Evolutionary conservation across 2,888 invertebrate species (phyloP).

Genomic region (Epinotia ramella): DNA sequence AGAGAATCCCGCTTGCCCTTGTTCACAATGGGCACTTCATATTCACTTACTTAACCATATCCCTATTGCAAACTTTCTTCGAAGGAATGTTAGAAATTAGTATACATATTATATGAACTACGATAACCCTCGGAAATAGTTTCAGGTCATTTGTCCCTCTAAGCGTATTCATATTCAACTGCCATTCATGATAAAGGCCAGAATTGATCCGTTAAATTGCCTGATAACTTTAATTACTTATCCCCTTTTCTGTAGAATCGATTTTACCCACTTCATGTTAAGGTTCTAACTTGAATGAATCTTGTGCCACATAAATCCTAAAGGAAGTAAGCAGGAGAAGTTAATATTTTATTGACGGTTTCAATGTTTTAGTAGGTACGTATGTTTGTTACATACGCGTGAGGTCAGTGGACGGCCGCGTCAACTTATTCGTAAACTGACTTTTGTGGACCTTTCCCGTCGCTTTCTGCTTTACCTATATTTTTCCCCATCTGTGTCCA

Average conservation of each 20-base stretch:
- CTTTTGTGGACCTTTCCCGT: not conserved
- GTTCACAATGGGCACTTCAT: too few relatives aligned
- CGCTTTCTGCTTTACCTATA: not conserved
- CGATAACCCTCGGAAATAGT: not conserved
- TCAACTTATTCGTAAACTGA: not conserved
- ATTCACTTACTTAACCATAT: too few relatives aligned
- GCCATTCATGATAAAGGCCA: not conserved
- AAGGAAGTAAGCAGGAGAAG: not conserved
- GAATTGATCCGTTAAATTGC: not conserved
- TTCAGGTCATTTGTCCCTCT: constrained; percentile 1
- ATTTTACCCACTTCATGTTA: not conserved
- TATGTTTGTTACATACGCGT: not conserved
- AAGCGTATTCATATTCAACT: constrained; percentile 1
- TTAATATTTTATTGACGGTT: not conserved
- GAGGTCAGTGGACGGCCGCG: not conserved
- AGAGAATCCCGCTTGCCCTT: too few relatives aligned
- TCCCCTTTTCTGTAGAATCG: not conserved
- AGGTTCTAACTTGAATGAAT: not conserved
- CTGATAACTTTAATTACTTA: not conserved
- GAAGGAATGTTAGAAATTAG: not conserved
- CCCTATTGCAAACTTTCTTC: too few relatives aligned
- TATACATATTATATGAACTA: not conserved
- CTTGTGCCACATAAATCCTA: not conserved
- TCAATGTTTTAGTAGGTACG: not conserved
- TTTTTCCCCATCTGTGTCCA: not conserved